A percentile compares a stretch with the other conserved stretches of the same genome.
phyloP scores from a whole-genome alignment of 2,113 vertebrate species.

The Blennius ocellaris region DNA sequence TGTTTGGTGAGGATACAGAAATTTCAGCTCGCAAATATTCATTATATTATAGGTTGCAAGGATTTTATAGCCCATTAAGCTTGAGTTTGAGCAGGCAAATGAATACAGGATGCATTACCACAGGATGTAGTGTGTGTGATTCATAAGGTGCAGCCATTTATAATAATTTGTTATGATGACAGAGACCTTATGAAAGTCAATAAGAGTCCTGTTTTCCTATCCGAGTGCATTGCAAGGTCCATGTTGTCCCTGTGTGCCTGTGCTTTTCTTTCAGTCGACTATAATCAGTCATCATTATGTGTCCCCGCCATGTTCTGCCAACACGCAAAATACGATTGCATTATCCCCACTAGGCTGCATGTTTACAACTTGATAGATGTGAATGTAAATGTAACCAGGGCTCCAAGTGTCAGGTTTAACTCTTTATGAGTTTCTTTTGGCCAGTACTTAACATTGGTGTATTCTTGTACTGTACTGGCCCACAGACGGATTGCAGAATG shows the following conservation, averaged over 20 bases:
- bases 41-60: background rate
- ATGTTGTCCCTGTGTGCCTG: slow-evolving; percentile 13
- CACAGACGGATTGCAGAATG: background rate
- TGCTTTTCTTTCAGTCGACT: slow-evolving; percentile 16
- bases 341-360: slow-evolving; percentile 18
- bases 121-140: slow-evolving; percentile 6
- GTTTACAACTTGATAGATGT: slow-evolving; percentile 26
- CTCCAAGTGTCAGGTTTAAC: background rate
- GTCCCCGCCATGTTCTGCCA: slow-evolving; percentile 35
- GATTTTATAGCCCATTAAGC: slow-evolving; percentile 9
- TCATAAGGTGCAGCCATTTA: slow-evolving; percentile 41
- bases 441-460: background rate
- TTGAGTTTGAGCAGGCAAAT: slow-evolving; percentile 18
- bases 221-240: slow-evolving; percentile 31
- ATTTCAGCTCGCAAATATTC: background rate
- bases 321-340: slow-evolving; percentile 21
- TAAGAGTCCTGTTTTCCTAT: slow-evolving; percentile 53
- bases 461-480: background rate
- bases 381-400: background rate
- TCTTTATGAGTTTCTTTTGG: background rate
- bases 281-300: slow-evolving; percentile 55
- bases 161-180: slow-evolving; percentile 44
- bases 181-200: slow-evolving; percentile 49
- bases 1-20: slow-evolving; percentile 12
- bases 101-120: slow-evolving; percentile 12